phyloP scores from a whole-genome alignment of 1,140 invertebrate genomes.

The Bombus confusus region DNA sequence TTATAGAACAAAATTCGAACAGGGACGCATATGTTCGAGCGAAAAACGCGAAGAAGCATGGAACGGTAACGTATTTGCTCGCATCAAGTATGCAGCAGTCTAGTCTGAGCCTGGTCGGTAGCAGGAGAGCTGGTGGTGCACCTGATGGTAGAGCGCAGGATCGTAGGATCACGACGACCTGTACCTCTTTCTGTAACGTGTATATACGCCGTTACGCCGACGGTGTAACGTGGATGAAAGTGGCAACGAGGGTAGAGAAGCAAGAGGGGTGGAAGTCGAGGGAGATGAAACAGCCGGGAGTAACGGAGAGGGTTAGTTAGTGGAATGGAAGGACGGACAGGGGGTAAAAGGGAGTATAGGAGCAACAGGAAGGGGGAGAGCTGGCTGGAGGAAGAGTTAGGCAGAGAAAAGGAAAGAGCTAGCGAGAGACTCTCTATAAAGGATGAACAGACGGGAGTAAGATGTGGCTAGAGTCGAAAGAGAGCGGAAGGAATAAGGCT shows the following conservation, averaged over 20 bases:
- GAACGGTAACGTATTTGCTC: background rate
- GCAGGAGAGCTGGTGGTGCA: conserved; percentile 1
- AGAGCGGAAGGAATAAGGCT: background rate
- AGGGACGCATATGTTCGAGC: too few species aligned
- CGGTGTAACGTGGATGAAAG: conserved; percentile 23
- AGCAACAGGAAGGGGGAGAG: conserved; percentile 31
- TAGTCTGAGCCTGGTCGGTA: conserved; percentile 5
- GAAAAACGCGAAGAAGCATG: background rate
- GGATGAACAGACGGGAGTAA: background rate
- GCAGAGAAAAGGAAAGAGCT: background rate
- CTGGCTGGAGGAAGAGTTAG: background rate
- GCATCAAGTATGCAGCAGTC: background rate
- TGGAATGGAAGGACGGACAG: too few species aligned
- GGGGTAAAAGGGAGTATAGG: background rate
- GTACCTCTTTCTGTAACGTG: conserved; percentile 31
- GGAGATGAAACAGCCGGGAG: background rate
- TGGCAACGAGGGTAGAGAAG: background rate
- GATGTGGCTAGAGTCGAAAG: background rate
- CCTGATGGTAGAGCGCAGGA: conserved; percentile 61
- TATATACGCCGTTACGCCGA: conserved; percentile 28
- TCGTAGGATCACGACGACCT: conserved; percentile 59
- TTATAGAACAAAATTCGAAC: background rate
- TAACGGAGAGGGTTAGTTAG: conserved; percentile 7
- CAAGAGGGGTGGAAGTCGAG: background rate
- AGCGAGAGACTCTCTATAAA: background rate